Conservation (phyloP, 2,888 invertebrate genomes). For the Drosophila mimica region DNA sequence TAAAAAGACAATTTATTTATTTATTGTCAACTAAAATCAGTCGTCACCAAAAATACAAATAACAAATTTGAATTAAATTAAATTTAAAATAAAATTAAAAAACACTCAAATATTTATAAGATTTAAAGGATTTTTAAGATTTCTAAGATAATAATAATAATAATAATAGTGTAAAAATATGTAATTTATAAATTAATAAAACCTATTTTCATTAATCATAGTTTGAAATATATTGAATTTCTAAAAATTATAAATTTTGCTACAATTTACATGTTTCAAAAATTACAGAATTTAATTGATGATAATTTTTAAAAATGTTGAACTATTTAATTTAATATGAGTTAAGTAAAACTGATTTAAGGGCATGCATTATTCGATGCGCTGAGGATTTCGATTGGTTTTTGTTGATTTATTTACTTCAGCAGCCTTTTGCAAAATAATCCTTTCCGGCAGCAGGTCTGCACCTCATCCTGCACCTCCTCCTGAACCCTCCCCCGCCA, state of each 20-base stretch:
- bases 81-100: too few species aligned
- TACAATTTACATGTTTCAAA: not conserved
- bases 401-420: conserved; percentile 52
- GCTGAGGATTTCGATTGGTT: conserved; percentile 2
- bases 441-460: conserved; percentile 72
- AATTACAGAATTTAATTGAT: not conserved
- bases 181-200: not conserved
- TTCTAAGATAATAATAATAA: not conserved
- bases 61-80: too few species aligned
- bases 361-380: conserved; percentile 17
- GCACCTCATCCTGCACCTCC: not conserved
- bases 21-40: too few species aligned
- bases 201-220: not conserved
- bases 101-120: too few species aligned
- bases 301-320: not conserved
- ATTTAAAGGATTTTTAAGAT: too few species aligned
- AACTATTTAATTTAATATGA: not conserved
- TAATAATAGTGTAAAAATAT: not conserved
- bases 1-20: not conserved
- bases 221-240: not conserved
- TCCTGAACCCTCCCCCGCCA: not conserved
- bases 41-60: too few species aligned
- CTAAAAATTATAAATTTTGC: not conserved
- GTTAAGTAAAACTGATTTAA: not conserved
- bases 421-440: conserved; percentile 59